A percentile compares a stretch with the other conserved stretches of the same genome.
These are phyloP conservation scores for Beaufortia kweichowensis DNA, from an alignment of 2,113 vertebrate species.

Conservation along the genomic window DNA sequence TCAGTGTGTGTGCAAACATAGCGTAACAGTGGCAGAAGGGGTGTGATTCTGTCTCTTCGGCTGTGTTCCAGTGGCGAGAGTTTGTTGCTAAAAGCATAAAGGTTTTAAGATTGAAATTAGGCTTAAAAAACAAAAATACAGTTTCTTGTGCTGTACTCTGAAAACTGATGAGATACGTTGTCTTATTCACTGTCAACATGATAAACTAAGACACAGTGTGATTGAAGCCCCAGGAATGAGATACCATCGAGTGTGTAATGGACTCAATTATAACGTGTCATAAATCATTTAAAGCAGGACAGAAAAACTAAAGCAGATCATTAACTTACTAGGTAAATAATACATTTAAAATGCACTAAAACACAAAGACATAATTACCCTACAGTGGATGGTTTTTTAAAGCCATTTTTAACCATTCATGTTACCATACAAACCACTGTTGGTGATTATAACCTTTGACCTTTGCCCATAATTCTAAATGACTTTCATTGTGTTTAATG, in stretches of 20 bases:
- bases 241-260: not conserved
- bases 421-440: no score
- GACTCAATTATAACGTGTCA: not conserved
- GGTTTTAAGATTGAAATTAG: not conserved
- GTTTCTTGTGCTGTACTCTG: no score
- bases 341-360: not conserved
- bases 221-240: not conserved
- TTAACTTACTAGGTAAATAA: not conserved
- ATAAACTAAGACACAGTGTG: not conserved
- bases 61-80: slow-evolving; percentile 9
- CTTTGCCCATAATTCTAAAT: not conserved
- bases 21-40: not conserved
- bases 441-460: not conserved
- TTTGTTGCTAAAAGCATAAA: not conserved
- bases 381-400: not conserved
- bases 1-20: slow-evolving; percentile 38
- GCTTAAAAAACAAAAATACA: no score
- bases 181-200: slow-evolving; percentile 1
- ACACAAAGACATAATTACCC: not conserved
- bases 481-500: not conserved
- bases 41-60: slow-evolving; percentile 13
- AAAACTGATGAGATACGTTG: not conserved
- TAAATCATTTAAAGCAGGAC: not conserved
- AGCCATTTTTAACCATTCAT: not conserved
- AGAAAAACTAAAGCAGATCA: not conserved